A percentile compares a stretch with the other conserved stretches of the same genome.
phyloP scores from a whole-genome alignment of 2,797 vertebrate genomes.

The Meriones psammophilus region DNA sequence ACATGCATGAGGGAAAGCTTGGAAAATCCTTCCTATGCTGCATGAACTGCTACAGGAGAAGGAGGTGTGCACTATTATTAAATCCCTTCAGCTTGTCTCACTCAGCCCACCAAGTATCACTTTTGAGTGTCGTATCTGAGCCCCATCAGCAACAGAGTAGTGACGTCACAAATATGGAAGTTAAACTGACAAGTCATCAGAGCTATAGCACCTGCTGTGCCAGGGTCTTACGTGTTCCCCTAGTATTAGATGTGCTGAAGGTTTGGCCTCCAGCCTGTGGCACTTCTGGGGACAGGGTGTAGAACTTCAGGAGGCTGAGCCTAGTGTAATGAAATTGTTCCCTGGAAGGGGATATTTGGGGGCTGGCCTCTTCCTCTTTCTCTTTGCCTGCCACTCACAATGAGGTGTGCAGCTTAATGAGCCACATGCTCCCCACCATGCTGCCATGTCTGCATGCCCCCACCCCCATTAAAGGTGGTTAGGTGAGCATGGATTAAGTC shows the following conservation, averaged over 20 bases:
- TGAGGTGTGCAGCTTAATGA: background rate
- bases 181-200: background rate
- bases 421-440: background rate
- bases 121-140: background rate
- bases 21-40: background rate
- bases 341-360: background rate
- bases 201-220: background rate
- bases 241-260: background rate
- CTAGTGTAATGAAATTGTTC: background rate
- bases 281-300: background rate
- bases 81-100: background rate
- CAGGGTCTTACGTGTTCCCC: background rate
- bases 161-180: background rate
- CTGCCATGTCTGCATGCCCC: background rate
- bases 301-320: background rate
- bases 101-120: background rate
- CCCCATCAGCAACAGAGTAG: background rate
- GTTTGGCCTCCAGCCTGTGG: background rate
- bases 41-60: background rate
- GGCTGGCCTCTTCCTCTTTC: background rate
- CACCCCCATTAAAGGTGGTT: background rate
- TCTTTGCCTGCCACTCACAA: background rate
- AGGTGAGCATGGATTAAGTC: background rate
- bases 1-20: background rate
- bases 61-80: too few species aligned